Percentiles rank a stretch among this genome's conserved stretches.
These are phyloP conservation scores for Tortricodes alternella DNA, from an alignment of 2,888 invertebrate genomes.

Conservation along the genomic window DNA sequence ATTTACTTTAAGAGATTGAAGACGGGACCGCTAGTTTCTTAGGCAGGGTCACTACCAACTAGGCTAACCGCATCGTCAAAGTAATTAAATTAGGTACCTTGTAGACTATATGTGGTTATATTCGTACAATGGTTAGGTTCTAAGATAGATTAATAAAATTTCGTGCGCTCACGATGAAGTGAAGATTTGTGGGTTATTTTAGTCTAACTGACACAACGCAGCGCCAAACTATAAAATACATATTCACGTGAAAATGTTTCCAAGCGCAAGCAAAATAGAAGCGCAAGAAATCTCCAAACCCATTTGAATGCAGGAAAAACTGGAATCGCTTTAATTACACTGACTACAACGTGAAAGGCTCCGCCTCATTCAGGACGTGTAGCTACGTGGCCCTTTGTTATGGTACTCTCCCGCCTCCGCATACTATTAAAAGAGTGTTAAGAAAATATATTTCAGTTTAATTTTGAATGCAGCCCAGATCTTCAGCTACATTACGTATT, in stretches of 20 bases:
- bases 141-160: too few relatives aligned
- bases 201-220: not conserved
- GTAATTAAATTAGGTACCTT: too few relatives aligned
- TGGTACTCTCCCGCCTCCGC: slow-evolving; percentile 27
- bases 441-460: slow-evolving; percentile 4
- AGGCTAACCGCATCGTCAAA: too few relatives aligned
- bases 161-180: too few relatives aligned
- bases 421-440: slow-evolving; percentile 3
- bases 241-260: slow-evolving; percentile 37
- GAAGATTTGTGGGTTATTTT: too few relatives aligned
- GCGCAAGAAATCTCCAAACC: slow-evolving; percentile 58
- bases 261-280: slow-evolving; percentile 50
- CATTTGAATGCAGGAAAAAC: slow-evolving; percentile 69
- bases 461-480: not conserved
- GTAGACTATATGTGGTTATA: too few relatives aligned
- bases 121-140: too few relatives aligned
- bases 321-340: slow-evolving; percentile 72
- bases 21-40: too few relatives aligned
- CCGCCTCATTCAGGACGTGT: slow-evolving; percentile 59
- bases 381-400: slow-evolving; percentile 50
- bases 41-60: too few relatives aligned
- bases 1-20: too few relatives aligned
- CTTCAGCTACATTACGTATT: not conserved
- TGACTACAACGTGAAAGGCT: slow-evolving; percentile 67
- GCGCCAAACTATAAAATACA: not conserved